A percentile compares a stretch with the other conserved stretches of the same genome.
phyloP scores from a whole-genome alignment of 2,888 invertebrate species.

The Seira sanloemensis region DNA sequence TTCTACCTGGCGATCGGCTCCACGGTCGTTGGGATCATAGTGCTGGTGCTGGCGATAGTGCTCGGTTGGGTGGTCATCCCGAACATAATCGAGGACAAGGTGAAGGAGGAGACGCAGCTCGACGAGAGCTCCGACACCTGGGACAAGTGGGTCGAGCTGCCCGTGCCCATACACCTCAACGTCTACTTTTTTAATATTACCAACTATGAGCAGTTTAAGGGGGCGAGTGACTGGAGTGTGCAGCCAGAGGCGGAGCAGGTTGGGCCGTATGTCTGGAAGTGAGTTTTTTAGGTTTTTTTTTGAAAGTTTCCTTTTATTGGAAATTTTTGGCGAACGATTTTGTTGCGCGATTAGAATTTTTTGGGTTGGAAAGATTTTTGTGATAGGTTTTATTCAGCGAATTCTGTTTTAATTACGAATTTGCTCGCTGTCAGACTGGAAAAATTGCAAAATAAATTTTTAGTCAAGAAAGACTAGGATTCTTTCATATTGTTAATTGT shows the following conservation, averaged over 20 bases:
- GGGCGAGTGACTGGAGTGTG: background rate
- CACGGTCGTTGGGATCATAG: slow-evolving; percentile 37
- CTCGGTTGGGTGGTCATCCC: slow-evolving; percentile 70
- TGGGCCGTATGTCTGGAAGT: slow-evolving; percentile 68
- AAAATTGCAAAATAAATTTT: too few relatives aligned
- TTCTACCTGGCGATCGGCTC: background rate
- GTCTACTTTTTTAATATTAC: slow-evolving; percentile 57
- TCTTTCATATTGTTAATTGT: too few relatives aligned
- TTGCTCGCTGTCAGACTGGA: too few relatives aligned
- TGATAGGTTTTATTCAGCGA: too few relatives aligned
- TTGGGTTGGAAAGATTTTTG: too few relatives aligned
- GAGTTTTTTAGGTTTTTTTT: too few relatives aligned
- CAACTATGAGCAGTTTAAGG: slow-evolving; percentile 25
- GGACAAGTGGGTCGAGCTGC: slow-evolving; percentile 69
- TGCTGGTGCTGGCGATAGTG: slow-evolving; percentile 53
- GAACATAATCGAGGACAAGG: slow-evolving; percentile 64
- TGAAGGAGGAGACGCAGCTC: slow-evolving; percentile 54
- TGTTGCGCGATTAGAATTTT: too few relatives aligned
- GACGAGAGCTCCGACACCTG: slow-evolving; percentile 19
- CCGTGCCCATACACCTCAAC: slow-evolving; percentile 55
- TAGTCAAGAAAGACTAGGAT: too few relatives aligned
- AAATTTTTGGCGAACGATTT: too few relatives aligned
- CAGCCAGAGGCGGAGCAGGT: slow-evolving; percentile 41
- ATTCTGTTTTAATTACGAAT: too few relatives aligned
- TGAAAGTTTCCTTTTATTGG: too few relatives aligned